Base-by-base conservation (phyloP, 2,113 vertebrate species). In the Eudyptes chrysolophus region DNA sequence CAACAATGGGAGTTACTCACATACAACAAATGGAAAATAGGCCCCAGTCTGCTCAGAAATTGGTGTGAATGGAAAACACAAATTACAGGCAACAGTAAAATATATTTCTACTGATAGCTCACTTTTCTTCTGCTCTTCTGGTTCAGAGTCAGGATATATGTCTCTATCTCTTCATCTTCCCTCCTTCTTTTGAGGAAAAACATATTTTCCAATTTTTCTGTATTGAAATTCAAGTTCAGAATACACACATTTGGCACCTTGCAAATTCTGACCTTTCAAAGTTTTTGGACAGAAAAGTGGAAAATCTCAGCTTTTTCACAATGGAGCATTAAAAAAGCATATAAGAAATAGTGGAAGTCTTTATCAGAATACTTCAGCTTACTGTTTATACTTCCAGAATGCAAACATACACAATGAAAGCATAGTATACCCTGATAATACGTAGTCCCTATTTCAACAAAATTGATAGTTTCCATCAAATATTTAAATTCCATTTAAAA, bases 81-180 rank as follows among this genome's bases (percentile, higher is more conserved):
- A 62, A 97, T 95, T 96, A 90, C 46, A 95, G 46, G 54, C 58
- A 95, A 72, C 70, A 83, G 75, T 79, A 87, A 93, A 97, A 92
- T 69, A 30, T 71, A 74, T 92, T 93, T 95, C 70, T 90, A 61
- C 82, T 90, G 92, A 94, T 93, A 93, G 79, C 49, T 77, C 46
- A 48, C 58, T 80, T 97, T 87, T 93, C 58, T 66, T 92, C 49
- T 42, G n/a, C 55, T 89, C 40, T 74, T 77, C 38, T 80, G 11
- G 0, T 72, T 89, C 78, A 80, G 65, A 91, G 19, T 52, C 36
- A 54, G 27, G 30, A 62, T 71, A 68, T 36, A 65, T 40, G 62
- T 62, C 78, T 46, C 32, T 57, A 8, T 49, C 11, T 64, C 65
- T 87, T 94, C 36, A 11, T 86, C 25, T 75, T 93, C 61, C 16